Evolutionary conservation across 53 echinoderm and acorn worm species (phyloP).

Genomic region (Crossaster papposus): DNA sequence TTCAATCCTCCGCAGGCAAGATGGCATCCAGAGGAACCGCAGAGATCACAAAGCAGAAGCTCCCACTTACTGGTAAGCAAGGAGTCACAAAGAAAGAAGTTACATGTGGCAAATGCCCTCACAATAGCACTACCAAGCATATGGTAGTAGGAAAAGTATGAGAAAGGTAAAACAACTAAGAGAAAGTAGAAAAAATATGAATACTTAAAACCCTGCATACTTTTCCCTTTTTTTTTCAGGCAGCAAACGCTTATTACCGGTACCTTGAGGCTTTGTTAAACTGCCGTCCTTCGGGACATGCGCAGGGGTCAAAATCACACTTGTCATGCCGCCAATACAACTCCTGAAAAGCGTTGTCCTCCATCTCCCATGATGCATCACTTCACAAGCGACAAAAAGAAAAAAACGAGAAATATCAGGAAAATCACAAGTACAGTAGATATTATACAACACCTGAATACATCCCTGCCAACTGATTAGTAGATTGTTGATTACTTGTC

Average conservation of each 20-base stretch:
- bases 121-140: too few relatives aligned
- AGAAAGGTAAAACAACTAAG: too few relatives aligned
- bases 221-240: background rate
- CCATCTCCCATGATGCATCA: constrained; percentile 95
- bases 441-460: too few relatives aligned
- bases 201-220: too few relatives aligned
- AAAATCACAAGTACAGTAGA: too few relatives aligned
- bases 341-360: constrained; percentile 83
- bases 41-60: constrained; percentile 85
- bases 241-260: background rate
- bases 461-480: too few relatives aligned
- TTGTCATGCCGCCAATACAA: constrained; percentile 85
- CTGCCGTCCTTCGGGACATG: constrained; percentile 78
- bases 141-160: too few relatives aligned
- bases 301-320: constrained; percentile 80
- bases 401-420: background rate
- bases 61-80: constrained; percentile 78
- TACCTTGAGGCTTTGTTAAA: constrained; percentile 69
- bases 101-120: background rate
- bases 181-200: too few relatives aligned
- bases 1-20: constrained; percentile 77
- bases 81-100: background rate
- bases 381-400: constrained; percentile 41
- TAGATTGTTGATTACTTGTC: too few relatives aligned
- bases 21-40: constrained; percentile 92